Percentiles rank a stretch among this genome's conserved stretches.
These are phyloP conservation scores for Carpatolechia fugitivella DNA, from an alignment of 2,888 invertebrate genomes.

Conservation along the genomic window DNA sequence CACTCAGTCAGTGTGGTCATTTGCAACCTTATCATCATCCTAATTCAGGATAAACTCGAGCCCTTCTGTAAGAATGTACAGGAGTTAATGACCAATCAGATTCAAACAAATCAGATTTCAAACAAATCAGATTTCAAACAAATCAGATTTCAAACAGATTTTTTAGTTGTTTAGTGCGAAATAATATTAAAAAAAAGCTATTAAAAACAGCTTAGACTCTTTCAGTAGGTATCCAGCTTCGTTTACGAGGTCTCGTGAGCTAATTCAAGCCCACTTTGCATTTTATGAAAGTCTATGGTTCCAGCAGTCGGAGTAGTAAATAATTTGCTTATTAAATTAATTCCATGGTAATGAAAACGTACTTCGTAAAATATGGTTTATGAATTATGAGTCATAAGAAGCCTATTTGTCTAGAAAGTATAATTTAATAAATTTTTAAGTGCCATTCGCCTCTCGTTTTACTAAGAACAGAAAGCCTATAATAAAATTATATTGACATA, in stretches of 20 bases:
- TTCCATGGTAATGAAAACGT: conserved; percentile 15
- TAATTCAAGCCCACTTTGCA: conserved; percentile 53
- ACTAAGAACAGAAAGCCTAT: not conserved
- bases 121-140: no score
- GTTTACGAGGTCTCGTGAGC: conserved; percentile 28
- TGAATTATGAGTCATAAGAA: conserved; percentile 17
- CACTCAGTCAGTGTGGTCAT: no score
- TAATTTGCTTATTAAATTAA: conserved; percentile 23
- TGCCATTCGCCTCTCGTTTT: not conserved
- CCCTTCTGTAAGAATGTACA: no score
- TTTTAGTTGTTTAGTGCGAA: no score
- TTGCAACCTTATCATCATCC: no score
- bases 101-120: no score
- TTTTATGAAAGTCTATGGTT: conserved; percentile 49
- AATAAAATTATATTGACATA: no score
- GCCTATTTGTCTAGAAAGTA: conserved; percentile 15
- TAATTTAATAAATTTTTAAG: not conserved
- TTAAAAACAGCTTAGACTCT: not conserved
- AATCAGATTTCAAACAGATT: no score
- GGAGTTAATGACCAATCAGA: no score
- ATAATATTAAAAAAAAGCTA: no score
- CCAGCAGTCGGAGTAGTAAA: conserved; percentile 19
- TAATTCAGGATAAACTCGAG: no score
- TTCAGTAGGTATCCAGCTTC: not conserved
- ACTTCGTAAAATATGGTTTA: conserved; percentile 13